Base-by-base conservation (phyloP, 2,113 vertebrate genomes). In the Thomomys bottae region DNA sequence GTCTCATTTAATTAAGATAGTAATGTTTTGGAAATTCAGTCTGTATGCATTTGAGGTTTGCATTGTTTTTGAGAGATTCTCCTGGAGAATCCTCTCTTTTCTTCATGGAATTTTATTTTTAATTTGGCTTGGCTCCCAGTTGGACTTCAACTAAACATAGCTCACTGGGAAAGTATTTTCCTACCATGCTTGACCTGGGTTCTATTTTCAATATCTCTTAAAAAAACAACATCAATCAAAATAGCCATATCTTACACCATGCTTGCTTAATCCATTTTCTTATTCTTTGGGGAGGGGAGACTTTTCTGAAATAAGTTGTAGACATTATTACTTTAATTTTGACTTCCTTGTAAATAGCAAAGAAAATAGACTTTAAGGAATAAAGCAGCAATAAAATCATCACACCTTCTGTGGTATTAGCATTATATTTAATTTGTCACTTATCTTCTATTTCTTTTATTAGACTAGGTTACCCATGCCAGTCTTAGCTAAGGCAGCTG, bases 251-350 rank as follows among this genome's bases (percentile, higher is more conserved):
- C 24, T 91, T 0, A 72, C 17, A 30, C 1, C 61, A 70, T 21
- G 21, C 30, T 91, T 71, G 26, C n/a, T 72, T 87, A 94, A 72
- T 85, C 45, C 90, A 5, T 67, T 72, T 77, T 28, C 90, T 49
- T 2, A 36, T 79, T 63, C 21, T 40, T 85, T 84, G 18, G 8
- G 28, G 72, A 4, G 67, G 61, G 11, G 30, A 18, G 79, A 76
- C 1, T 68, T 38, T 63, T 93, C 80, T 57, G 57, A 92, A 83
- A 10, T 78, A 78, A 94, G 36, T 87, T 49, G 24, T 66, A 38
- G 2, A 40, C 21, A 63, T 71, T 5, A 76, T 91, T 75, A 38
- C 28, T 81, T 63, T 93, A 18, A 76, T 14, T 10, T 11, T 2
- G 71, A 71, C 5, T 70, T 90, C 34, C 5, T 40, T 38, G 20